Evolutionary conservation across 2,113 vertebrate genomes (phyloP).

Genomic region (Menura novaehollandiae): DNA sequence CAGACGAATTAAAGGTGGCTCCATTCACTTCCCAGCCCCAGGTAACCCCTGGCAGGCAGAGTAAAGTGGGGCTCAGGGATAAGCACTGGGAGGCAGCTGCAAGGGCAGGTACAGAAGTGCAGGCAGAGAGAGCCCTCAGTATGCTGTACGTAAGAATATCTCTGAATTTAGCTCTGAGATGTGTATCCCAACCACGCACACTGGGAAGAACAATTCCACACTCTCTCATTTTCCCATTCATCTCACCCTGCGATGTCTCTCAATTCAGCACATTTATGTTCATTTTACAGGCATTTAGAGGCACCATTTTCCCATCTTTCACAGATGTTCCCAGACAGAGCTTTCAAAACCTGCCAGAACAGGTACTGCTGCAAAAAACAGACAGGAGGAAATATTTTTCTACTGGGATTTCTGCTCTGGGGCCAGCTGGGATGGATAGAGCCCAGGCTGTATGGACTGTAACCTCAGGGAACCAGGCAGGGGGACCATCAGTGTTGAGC

Average conservation of each 20-base stretch:
- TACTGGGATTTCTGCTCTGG: not conserved
- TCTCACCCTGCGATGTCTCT: not conserved
- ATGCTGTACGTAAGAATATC: not conserved
- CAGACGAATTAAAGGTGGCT: not conserved
- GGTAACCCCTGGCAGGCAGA: not conserved
- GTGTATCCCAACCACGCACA: not conserved
- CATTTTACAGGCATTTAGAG: slow-evolving; percentile 10
- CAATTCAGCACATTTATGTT: not conserved
- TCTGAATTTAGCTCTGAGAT: not conserved
- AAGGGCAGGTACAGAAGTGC: not conserved
- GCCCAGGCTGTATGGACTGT: not conserved
- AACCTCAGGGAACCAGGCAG: not conserved
- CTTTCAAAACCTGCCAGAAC: not conserved
- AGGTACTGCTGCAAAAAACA: not conserved
- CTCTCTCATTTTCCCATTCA: not conserved
- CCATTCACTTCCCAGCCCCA: not conserved
- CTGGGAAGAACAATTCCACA: not conserved
- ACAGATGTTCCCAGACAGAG: not conserved
- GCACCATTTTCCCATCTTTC: not conserved
- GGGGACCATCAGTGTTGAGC: not conserved
- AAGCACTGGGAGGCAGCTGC: not conserved
- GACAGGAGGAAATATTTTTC: not conserved
- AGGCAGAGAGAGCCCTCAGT: not conserved
- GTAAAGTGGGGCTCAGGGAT: not conserved
- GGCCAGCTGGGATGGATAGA: not conserved